Evolutionary conservation across 2,113 vertebrate species (phyloP).

Genomic region (Lophius piscatorius): DNA sequence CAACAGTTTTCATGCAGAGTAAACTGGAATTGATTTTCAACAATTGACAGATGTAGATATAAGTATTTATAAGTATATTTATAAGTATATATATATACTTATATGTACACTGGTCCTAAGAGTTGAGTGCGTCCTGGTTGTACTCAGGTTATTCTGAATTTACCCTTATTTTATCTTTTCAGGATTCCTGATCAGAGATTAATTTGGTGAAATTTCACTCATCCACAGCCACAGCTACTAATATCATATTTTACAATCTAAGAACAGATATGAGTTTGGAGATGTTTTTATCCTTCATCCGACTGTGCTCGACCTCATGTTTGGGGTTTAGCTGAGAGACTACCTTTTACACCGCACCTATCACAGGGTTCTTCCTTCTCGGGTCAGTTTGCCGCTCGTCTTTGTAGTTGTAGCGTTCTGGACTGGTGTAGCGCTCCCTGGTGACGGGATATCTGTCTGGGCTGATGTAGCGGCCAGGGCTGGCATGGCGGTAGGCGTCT

Average conservation of each 20-base stretch:
- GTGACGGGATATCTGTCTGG: no score
- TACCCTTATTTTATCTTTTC: constrained; percentile 12
- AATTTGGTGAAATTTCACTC: constrained; percentile 12
- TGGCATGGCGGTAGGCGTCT: constrained; percentile 72
- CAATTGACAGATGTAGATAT: constrained; percentile 1
- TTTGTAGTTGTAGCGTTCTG: constrained; percentile 41
- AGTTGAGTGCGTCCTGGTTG: constrained; percentile 19
- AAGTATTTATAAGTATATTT: no score
- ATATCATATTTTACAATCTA: constrained; percentile 5
- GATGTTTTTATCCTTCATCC: not conserved
- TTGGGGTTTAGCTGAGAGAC: not conserved
- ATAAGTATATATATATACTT: not conserved
- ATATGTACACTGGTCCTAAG: constrained; percentile 3
- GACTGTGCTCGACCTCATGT: not conserved
- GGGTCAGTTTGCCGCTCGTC: constrained; percentile 82
- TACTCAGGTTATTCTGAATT: constrained; percentile 18
- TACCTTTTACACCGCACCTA: constrained; percentile 84
- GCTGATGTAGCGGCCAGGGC: constrained; percentile 63
- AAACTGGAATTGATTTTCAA: not conserved
- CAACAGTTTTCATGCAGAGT: constrained; percentile 2
- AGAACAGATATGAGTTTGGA: not conserved
- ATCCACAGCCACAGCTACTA: not conserved
- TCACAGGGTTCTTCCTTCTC: constrained; percentile 88
- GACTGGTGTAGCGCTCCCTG: constrained; percentile 31
- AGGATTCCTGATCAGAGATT: constrained; percentile 17